These are phyloP conservation scores for Opisthograptis luteolata DNA, from an alignment of 2,888 invertebrate genomes.

Conservation along the genomic window DNA sequence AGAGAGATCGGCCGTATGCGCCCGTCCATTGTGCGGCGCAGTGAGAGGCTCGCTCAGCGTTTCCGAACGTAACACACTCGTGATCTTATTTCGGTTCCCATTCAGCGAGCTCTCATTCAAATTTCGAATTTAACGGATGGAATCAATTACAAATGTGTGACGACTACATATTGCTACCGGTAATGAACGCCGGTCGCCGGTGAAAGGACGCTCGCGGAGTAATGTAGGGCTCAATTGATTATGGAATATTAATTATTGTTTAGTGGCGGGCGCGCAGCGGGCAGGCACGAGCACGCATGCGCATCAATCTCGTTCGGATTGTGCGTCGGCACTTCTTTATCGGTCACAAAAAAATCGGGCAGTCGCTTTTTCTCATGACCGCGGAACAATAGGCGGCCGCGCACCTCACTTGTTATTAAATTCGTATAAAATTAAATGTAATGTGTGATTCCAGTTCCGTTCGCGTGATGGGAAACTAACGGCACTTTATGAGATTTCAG, in stretches of 20 bases:
- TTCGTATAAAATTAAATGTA: conserved; percentile 84
- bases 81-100: conserved; percentile 75
- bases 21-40: conserved; percentile 70
- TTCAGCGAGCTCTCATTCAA: conserved; percentile 75
- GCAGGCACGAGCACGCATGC: conserved; percentile 69
- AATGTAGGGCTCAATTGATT: conserved; percentile 71
- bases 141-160: conserved; percentile 78
- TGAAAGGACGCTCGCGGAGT: conserved; percentile 56
- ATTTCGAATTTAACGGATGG: conserved; percentile 76
- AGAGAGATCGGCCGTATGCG: conserved; percentile 75
- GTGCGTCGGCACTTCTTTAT: conserved; percentile 82
- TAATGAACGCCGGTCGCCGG: conserved; percentile 49
- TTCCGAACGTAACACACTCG: conserved; percentile 63
- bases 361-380: conserved; percentile 75
- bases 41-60: conserved; percentile 59
- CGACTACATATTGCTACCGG: conserved; percentile 73
- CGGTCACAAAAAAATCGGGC: conserved; percentile 69
- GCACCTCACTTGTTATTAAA: conserved; percentile 82
- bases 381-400: conserved; percentile 68
- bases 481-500: conserved; percentile 63
- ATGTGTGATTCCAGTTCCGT: conserved; percentile 82
- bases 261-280: conserved; percentile 65
- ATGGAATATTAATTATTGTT: conserved; percentile 77
- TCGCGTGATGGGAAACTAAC: conserved; percentile 79
- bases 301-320: conserved; percentile 76